Evolutionary conservation across 2,888 invertebrate species (phyloP).

Genomic region (Agriopis leucophaearia): DNA sequence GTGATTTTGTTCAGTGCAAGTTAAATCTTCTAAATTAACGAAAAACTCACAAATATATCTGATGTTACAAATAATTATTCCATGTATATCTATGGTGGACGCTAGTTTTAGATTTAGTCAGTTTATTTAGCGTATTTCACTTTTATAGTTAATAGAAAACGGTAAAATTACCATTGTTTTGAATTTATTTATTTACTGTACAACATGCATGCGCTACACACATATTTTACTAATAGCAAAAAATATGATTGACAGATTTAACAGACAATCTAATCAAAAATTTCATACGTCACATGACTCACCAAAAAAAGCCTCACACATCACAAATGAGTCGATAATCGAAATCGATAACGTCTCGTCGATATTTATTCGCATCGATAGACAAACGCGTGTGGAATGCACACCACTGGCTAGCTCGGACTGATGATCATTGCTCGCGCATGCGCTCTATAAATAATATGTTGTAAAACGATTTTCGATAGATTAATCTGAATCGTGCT

Average conservation of each 20-base stretch:
- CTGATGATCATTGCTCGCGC: constrained; percentile 86
- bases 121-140: too few relatives aligned
- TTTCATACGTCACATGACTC: constrained; percentile 50
- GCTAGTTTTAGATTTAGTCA: too few relatives aligned
- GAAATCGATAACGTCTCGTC: constrained; percentile 55
- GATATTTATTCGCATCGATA: constrained; percentile 66
- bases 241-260: constrained; percentile 16
- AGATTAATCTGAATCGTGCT: constrained; percentile 87
- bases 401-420: constrained; percentile 45
- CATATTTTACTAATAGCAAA: background rate
- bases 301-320: constrained; percentile 47
- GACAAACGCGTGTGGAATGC: constrained; percentile 51
- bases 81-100: too few relatives aligned
- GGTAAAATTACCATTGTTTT: too few relatives aligned
- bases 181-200: too few relatives aligned
- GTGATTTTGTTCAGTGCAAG: constrained; percentile 4
- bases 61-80: background rate
- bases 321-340: constrained; percentile 51
- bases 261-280: constrained; percentile 22
- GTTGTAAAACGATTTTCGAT: constrained; percentile 87
- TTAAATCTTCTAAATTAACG: background rate
- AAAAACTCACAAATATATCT: background rate
- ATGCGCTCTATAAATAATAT: constrained; percentile 87
- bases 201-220: background rate
- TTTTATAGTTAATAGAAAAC: too few relatives aligned